Percentiles rank a stretch among this genome's conserved stretches.
phyloP scores from a whole-genome alignment of 2,888 invertebrate species.

The Melipona bicolor region DNA sequence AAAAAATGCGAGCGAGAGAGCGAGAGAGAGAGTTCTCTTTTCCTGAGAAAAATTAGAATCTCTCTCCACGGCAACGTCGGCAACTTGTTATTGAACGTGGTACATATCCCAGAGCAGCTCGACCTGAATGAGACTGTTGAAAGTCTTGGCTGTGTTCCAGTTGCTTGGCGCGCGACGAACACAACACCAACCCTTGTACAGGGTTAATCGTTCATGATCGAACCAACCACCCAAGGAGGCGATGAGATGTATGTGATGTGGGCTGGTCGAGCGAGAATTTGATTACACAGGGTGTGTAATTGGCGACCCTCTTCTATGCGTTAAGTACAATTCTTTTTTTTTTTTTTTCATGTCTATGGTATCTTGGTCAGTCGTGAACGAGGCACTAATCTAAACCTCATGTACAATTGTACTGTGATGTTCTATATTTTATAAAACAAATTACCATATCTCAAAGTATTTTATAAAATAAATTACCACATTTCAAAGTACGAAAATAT shows the following conservation, averaged over 20 bases:
- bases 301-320: neutral
- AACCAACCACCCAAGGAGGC: slow-evolving; percentile 49
- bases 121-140: slow-evolving; percentile 75
- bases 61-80: slow-evolving; percentile 62
- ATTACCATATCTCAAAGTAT: too few relatives aligned
- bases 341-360: too few relatives aligned
- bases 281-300: neutral
- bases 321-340: too few relatives aligned
- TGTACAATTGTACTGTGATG: too few relatives aligned
- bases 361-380: too few relatives aligned
- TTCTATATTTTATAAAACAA: too few relatives aligned
- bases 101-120: slow-evolving; percentile 61
- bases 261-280: slow-evolving; percentile 14
- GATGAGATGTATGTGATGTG: slow-evolving; percentile 18
- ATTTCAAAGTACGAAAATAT: too few relatives aligned
- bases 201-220: slow-evolving; percentile 76
- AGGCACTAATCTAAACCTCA: too few relatives aligned
- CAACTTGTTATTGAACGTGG: slow-evolving; percentile 75
- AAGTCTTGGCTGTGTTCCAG: slow-evolving; percentile 73
- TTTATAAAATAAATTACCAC: too few relatives aligned
- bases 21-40: neutral
- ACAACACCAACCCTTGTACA: slow-evolving; percentile 70
- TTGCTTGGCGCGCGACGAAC: slow-evolving; percentile 50
- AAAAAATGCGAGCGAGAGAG: neutral
- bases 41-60: slow-evolving; percentile 65